Evolutionary conservation across 2,113 vertebrate genomes (phyloP).

Genomic region (Oncorhynchus gorbuscha): DNA sequence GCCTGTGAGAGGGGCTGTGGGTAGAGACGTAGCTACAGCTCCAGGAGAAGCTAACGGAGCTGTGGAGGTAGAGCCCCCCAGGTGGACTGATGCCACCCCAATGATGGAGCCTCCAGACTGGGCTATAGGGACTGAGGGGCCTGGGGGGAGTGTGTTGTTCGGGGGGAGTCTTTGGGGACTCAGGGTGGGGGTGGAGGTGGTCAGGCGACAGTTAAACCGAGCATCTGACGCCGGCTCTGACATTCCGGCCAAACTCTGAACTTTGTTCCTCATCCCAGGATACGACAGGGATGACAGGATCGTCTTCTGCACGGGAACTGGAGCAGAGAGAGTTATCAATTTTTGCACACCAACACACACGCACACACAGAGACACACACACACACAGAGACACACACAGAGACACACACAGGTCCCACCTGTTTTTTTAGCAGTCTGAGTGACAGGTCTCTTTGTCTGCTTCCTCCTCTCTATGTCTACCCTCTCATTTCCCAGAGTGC

Average conservation of each 20-base stretch:
- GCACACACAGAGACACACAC: too few species aligned
- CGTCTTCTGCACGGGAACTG: constrained; percentile 42
- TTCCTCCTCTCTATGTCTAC: constrained; percentile 67
- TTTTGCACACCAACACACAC: neutral
- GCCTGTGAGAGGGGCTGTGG: neutral
- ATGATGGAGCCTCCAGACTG: neutral
- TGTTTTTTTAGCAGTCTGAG: constrained; percentile 27
- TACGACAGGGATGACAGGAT: constrained; percentile 18
- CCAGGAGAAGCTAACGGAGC: neutral
- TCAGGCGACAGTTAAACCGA: constrained; percentile 49
- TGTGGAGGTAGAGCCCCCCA: neutral
- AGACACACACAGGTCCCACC: constrained; percentile 31
- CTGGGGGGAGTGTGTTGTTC: neutral
- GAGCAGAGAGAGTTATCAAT: neutral
- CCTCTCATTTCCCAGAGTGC: constrained; percentile 35
- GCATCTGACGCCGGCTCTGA: neutral
- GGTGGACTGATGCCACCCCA: constrained; percentile 7
- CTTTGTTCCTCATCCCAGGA: neutral
- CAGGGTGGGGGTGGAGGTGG: constrained; percentile 48
- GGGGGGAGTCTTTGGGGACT: constrained; percentile 34
- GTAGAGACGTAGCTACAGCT: neutral
- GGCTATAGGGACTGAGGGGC: neutral
- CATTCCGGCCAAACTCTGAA: neutral
- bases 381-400: neutral
- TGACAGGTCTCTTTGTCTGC: constrained; percentile 54